Percentiles rank a stretch among this genome's conserved stretches.
These are phyloP conservation scores for Scaptomyza graminum DNA, from an alignment of 1,140 invertebrate species.

Conservation along the genomic window DNA sequence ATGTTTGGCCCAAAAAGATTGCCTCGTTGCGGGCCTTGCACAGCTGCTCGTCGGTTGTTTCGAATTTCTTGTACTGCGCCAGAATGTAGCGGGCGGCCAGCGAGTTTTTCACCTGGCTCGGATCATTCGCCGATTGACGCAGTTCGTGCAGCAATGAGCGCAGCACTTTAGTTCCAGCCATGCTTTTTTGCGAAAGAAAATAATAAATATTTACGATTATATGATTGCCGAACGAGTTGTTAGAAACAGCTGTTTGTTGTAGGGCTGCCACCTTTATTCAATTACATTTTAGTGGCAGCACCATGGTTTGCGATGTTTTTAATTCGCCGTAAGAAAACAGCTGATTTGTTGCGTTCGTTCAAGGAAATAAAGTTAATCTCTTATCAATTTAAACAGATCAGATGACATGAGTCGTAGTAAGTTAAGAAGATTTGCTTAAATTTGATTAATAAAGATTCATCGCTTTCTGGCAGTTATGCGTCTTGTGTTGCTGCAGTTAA, in stretches of 20 bases:
- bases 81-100: conserved; percentile 86
- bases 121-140: conserved; percentile 59
- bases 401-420: conserved; percentile 48
- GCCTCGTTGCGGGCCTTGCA: conserved; percentile 93
- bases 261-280: background rate
- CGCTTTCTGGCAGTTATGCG: conserved; percentile 60
- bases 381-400: background rate
- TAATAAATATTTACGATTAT: conserved; percentile 33
- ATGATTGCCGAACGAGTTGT: conserved; percentile 31
- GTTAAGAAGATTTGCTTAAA: background rate
- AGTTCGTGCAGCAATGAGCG: conserved; percentile 73
- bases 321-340: background rate
- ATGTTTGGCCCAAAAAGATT: conserved; percentile 88
- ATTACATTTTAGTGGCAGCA: background rate
- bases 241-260: conserved; percentile 22
- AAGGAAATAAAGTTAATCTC: background rate
- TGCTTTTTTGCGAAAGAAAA: conserved; percentile 27
- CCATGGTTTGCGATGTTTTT: background rate
- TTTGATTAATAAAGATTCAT: background rate
- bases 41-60: conserved; percentile 90
- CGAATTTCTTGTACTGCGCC: conserved; percentile 88
- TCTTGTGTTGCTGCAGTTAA: conserved; percentile 91
- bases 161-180: conserved; percentile 71
- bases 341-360: no score
- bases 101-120: conserved; percentile 81